A percentile compares a stretch with the other conserved stretches of the same genome.
phyloP scores from a whole-genome alignment of 2,113 vertebrate species.

The Hydrochoerus hydrochaeris region DNA sequence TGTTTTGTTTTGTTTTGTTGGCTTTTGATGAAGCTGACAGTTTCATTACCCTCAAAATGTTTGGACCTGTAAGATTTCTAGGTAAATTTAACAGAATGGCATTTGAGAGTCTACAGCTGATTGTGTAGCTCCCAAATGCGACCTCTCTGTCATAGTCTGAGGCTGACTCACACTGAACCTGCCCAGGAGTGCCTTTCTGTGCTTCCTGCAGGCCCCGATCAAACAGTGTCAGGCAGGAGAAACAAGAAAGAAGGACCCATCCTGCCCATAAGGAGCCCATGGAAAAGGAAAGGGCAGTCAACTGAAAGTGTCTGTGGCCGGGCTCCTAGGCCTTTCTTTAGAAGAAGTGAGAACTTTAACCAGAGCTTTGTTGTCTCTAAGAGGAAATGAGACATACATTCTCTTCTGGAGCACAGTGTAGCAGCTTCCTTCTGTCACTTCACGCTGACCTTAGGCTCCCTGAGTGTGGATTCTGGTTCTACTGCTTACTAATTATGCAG shows the following conservation, averaged over 20 bases:
- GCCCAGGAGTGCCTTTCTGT: neutral
- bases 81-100: neutral
- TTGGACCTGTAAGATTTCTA: neutral
- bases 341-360: neutral
- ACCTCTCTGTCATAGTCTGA: neutral
- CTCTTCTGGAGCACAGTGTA: fast-evolving
- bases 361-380: neutral
- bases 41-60: neutral
- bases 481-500: neutral
- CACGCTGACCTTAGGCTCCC: neutral
- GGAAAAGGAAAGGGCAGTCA: neutral
- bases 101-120: neutral
- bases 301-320: too few relatives aligned
- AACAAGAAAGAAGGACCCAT: neutral
- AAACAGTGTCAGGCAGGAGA: neutral
- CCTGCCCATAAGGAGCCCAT: neutral
- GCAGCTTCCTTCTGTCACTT: fast-evolving
- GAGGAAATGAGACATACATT: neutral
- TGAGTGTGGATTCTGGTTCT: neutral
- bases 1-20: neutral
- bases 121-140: neutral
- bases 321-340: neutral
- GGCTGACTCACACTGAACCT: neutral
- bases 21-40: neutral
- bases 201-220: too few relatives aligned